These are phyloP conservation scores for Helogale parvula DNA, from an alignment of 2,113 vertebrate species.

Conservation along the genomic window DNA sequence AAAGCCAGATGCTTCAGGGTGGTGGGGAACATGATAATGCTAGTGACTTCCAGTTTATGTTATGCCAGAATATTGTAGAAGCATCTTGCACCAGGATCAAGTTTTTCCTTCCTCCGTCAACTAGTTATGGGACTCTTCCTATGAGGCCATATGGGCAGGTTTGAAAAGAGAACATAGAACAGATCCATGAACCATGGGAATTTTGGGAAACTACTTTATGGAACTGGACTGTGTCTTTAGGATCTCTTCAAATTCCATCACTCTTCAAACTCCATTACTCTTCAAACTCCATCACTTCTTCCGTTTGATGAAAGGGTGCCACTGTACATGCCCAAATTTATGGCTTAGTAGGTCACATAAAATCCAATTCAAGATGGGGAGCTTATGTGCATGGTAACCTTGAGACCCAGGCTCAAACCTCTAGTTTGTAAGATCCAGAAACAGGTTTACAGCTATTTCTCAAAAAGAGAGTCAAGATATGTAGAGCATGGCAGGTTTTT, in stretches of 20 bases:
- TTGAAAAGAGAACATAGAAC: rapidly evolving
- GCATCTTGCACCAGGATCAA: not conserved
- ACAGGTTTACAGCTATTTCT: not conserved
- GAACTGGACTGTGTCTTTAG: too few relatives aligned
- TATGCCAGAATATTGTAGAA: not conserved
- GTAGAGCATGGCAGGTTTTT: not conserved
- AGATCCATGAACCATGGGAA: not conserved
- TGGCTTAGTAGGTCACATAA: too few relatives aligned
- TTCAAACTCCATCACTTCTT: too few relatives aligned
- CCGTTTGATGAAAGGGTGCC: too few relatives aligned
- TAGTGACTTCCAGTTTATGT: too few relatives aligned
- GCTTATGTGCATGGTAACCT: not conserved
- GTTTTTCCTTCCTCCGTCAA: not conserved
- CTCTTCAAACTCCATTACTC: too few relatives aligned
- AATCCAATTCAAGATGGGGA: not conserved
- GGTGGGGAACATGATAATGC: too few relatives aligned
- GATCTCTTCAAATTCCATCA: too few relatives aligned
- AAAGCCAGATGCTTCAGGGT: too few relatives aligned
- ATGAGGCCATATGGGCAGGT: not conserved
- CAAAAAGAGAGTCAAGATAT: not conserved
- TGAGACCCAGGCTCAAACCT: not conserved
- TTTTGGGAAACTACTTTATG: too few relatives aligned
- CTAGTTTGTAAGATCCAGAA: not conserved
- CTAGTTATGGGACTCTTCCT: not conserved
- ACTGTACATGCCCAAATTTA: too few relatives aligned